These are phyloP conservation scores for Chironomus striatipennis DNA, from an alignment of 1,140 invertebrate species.

Conservation along the genomic window DNA sequence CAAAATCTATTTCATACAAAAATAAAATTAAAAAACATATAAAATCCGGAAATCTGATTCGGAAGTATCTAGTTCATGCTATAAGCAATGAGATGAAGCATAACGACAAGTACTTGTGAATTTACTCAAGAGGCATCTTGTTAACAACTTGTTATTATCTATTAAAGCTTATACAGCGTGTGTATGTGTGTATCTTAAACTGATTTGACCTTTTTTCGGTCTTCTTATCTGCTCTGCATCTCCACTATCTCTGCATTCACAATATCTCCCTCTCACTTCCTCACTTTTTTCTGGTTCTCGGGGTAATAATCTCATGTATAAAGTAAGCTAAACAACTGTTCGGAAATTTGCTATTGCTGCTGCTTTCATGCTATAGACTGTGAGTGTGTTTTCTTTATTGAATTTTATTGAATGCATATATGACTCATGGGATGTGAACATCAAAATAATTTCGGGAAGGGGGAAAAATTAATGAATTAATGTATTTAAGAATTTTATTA, in stretches of 20 bases:
- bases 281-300: background rate
- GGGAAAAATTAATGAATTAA: too few relatives aligned
- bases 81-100: slow-evolving; percentile 13
- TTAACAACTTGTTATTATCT: slow-evolving; percentile 10
- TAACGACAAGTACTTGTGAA: slow-evolving; percentile 1
- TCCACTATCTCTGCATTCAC: too few relatives aligned
- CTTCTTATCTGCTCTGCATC: background rate
- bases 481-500: too few relatives aligned
- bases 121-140: background rate
- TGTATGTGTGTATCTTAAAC: background rate
- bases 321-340: too few relatives aligned
- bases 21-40: too few relatives aligned
- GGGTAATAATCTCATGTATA: background rate
- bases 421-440: too few relatives aligned
- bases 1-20: too few relatives aligned
- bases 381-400: too few relatives aligned
- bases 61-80: background rate
- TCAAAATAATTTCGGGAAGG: too few relatives aligned
- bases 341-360: too few relatives aligned
- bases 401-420: too few relatives aligned
- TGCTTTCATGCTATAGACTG: too few relatives aligned
- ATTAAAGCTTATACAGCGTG: background rate
- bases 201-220: slow-evolving; percentile 6
- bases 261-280: background rate
- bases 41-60: background rate